Conservation (phyloP, 2,113 vertebrate species). For the Phodopus roborovskii region DNA sequence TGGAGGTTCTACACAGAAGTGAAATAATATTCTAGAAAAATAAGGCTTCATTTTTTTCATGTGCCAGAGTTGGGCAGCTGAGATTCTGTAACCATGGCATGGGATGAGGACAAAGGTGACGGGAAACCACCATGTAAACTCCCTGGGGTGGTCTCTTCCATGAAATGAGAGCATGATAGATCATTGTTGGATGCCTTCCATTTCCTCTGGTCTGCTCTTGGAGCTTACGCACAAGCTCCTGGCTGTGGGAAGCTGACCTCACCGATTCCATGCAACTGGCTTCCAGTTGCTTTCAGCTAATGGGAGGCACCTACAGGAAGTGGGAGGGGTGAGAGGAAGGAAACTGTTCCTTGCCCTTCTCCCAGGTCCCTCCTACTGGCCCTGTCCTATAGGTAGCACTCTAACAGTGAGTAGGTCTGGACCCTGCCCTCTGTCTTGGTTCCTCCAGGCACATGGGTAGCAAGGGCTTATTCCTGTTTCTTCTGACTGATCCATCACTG, state of each 20-base stretch:
- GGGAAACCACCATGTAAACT: not conserved
- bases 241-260: slow-evolving; percentile 44
- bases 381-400: not conserved
- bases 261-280: not conserved
- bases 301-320: slow-evolving; percentile 45
- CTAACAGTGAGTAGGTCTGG: accelerated
- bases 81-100: not conserved
- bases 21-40: not conserved
- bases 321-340: not conserved
- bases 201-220: not conserved
- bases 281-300: slow-evolving; percentile 33
- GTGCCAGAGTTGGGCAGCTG: not conserved
- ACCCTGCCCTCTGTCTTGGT: not conserved
- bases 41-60: not conserved
- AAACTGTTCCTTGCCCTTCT: not conserved
- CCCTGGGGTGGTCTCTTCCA: not conserved
- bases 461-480: not conserved
- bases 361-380: not conserved
- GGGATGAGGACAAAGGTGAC: not conserved
- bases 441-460: not conserved
- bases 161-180: not conserved
- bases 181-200: not conserved
- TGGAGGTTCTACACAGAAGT: not conserved
- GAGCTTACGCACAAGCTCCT: not conserved
- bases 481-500: not conserved